Evolutionary conservation across 2,888 invertebrate genomes (phyloP).

Genomic region (Halocaridina rubra): DNA sequence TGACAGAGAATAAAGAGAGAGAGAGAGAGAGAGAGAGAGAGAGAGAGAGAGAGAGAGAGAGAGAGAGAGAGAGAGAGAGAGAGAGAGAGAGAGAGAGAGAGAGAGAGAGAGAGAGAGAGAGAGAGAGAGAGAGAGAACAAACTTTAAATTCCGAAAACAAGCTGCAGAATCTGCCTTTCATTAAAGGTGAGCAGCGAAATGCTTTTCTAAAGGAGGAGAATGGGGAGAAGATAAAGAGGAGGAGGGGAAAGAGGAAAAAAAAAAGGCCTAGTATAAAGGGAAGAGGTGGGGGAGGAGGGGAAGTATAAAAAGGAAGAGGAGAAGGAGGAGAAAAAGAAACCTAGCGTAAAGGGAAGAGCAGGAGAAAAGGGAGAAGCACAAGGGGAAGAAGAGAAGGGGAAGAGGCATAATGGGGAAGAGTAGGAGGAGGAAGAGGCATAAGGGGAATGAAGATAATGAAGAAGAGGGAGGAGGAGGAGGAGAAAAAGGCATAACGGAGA

Average conservation of each 20-base stretch:
- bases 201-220: neutral
- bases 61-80: neutral
- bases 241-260: neutral
- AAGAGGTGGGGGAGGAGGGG: too few species aligned
- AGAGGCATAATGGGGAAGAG: too few species aligned
- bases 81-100: constrained; percentile 35
- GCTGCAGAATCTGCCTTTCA: neutral
- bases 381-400: too few species aligned
- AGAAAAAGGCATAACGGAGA: too few species aligned
- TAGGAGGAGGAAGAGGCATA: too few species aligned
- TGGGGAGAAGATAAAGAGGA: neutral
- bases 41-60: neutral
- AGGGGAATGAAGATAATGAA: too few species aligned
- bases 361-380: too few species aligned
- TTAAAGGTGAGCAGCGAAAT: neutral
- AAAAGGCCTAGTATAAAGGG: too few species aligned
- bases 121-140: neutral
- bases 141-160: neutral
- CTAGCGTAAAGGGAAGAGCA: too few species aligned
- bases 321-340: too few species aligned
- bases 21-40: neutral
- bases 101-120: constrained; percentile 24
- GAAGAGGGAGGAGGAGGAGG: too few species aligned
- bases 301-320: too few species aligned
- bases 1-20: neutral